Conservation (phyloP, 2,113 vertebrate species). For the Fukomys damarensis region DNA sequence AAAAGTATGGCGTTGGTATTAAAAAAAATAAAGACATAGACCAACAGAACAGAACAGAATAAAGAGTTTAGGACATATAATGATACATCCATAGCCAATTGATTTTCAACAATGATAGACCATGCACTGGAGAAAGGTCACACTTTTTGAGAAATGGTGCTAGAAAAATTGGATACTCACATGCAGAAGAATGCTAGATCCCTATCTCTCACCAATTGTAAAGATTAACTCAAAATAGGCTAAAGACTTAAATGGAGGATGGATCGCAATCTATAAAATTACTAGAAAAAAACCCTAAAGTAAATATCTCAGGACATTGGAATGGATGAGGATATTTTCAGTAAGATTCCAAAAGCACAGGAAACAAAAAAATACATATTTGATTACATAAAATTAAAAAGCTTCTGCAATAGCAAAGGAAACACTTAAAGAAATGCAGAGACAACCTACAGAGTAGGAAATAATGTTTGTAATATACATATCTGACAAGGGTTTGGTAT, state of each 20-base stretch:
- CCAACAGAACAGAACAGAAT: no score
- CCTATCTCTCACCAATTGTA: background rate
- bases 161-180: background rate
- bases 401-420: background rate
- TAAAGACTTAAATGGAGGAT: background rate
- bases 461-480: background rate
- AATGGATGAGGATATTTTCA: background rate
- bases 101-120: background rate
- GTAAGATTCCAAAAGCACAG: background rate
- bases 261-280: background rate
- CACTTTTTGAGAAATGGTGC: background rate
- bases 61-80: background rate
- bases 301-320: background rate
- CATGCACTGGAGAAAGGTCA: background rate
- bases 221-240: background rate
- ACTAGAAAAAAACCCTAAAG: background rate
- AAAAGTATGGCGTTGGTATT: background rate
- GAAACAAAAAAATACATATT: background rate
- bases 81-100: background rate
- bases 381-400: background rate
- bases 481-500: background rate
- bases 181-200: background rate
- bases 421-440: background rate
- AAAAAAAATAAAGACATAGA: no score
- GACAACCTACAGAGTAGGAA: background rate